These are phyloP conservation scores for Oithona nana DNA, from an alignment of 2,888 invertebrate species.

Conservation along the genomic window DNA sequence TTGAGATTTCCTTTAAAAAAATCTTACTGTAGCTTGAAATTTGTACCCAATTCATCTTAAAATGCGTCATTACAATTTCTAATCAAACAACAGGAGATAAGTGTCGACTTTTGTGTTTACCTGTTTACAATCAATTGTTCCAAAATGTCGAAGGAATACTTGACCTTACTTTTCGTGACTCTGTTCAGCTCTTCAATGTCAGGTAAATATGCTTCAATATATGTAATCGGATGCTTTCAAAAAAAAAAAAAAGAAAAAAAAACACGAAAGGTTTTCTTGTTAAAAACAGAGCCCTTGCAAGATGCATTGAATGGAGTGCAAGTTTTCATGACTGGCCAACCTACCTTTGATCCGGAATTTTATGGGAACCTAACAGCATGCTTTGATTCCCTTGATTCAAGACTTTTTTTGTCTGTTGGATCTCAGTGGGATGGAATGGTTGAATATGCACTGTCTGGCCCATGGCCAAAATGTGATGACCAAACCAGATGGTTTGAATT, in stretches of 20 bases:
- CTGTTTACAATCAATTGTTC: too few species aligned
- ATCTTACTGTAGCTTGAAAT: too few species aligned
- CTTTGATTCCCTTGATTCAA: neutral
- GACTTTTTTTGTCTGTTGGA: neutral
- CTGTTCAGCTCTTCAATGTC: too few species aligned
- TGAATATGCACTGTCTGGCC: neutral
- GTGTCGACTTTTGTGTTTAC: too few species aligned
- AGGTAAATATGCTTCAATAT: neutral
- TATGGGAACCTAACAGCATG: neutral
- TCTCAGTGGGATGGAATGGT: neutral
- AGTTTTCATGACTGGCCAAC: neutral
- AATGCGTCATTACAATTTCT: too few species aligned
- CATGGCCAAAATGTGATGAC: neutral
- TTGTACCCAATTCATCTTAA: too few species aligned
- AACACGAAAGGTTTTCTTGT: constrained; percentile 9
- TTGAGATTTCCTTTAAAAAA: too few species aligned
- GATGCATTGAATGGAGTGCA: neutral
- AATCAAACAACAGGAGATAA: too few species aligned
- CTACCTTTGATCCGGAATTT: neutral
- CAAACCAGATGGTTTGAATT: neutral
- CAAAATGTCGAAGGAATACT: too few species aligned
- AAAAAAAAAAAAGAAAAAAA: neutral
- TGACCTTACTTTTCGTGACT: too few species aligned
- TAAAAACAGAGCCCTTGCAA: neutral
- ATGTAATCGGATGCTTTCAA: constrained; percentile 1